phyloP scores from a whole-genome alignment of 2,888 invertebrate genomes.

The Eupithecia centaureata region DNA sequence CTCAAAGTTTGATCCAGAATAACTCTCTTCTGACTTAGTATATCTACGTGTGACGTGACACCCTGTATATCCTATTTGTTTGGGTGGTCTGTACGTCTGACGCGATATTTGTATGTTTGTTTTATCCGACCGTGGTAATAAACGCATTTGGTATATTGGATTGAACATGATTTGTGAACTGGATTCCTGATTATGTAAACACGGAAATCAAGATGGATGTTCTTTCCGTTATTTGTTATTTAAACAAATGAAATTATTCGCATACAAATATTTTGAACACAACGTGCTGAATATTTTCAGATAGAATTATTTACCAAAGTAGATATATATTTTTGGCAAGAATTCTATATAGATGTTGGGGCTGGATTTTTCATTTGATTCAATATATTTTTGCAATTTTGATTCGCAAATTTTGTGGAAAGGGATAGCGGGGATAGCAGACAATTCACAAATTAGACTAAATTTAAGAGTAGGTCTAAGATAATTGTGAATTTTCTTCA shows the following conservation, averaged over 20 bases:
- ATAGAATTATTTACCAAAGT: too few species aligned
- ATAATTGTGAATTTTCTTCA: too few species aligned
- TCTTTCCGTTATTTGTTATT: background rate
- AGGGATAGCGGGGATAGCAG: too few species aligned
- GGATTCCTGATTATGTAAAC: background rate
- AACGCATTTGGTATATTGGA: conserved; percentile 3
- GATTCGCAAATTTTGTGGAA: too few species aligned
- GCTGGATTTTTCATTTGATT: too few species aligned
- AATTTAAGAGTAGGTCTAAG: too few species aligned
- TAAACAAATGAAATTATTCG: background rate
- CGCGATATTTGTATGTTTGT: conserved; percentile 9
- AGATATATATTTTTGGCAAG: too few species aligned
- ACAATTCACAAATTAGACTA: too few species aligned
- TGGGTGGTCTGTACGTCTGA: conserved; percentile 31
- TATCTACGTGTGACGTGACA: conserved; percentile 22
- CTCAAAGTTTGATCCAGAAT: too few species aligned
- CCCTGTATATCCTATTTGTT: conserved; percentile 12
- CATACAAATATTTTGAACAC: background rate
- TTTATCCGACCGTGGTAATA: conserved; percentile 10
- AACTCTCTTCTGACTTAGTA: too few species aligned
- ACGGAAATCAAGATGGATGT: conserved; percentile 2
- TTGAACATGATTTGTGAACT: conserved; percentile 7
- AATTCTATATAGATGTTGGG: too few species aligned
- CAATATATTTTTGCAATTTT: too few species aligned
- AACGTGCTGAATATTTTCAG: background rate